Conservation (phyloP, 2,888 invertebrate species). For the Phortica magna region DNA sequence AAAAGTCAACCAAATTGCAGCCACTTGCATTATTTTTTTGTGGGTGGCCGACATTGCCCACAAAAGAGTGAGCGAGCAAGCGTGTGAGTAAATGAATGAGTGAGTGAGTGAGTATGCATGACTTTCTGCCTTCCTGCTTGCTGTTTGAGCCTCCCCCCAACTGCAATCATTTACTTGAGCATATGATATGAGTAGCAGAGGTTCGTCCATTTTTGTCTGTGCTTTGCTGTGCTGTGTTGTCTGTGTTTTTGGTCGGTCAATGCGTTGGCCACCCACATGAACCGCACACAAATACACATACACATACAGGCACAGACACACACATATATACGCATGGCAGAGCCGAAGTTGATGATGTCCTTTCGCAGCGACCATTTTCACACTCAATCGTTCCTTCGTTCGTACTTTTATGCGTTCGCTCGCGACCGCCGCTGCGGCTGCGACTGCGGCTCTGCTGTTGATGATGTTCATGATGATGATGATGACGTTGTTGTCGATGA, state of each 20-base stretch:
- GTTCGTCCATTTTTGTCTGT: background rate
- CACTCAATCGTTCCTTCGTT: conserved; percentile 36
- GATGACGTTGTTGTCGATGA: conserved; percentile 47
- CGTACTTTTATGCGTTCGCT: background rate
- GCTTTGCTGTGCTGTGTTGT: conserved; percentile 7
- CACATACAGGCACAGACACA: conserved; percentile 26
- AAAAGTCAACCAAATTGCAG: conserved; percentile 58
- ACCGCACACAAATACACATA: conserved; percentile 9
- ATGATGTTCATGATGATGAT: conserved; percentile 29
- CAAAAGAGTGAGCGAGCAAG: background rate
- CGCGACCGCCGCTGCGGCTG: background rate
- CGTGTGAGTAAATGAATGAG: background rate
- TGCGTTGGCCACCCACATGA: conserved; percentile 39
- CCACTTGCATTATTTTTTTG: conserved; percentile 47
- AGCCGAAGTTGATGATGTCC: conserved; percentile 37
- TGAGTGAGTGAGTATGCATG: conserved; percentile 21
- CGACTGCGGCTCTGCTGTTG: background rate
- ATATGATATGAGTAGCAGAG: background rate
- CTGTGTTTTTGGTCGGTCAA: conserved; percentile 21
- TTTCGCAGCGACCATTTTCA: conserved; percentile 40
- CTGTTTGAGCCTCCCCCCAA: background rate
- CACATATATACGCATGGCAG: conserved; percentile 20
- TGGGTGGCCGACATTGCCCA: background rate
- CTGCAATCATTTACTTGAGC: conserved; percentile 12
- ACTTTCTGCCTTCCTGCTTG: conserved; percentile 7